Evolutionary conservation across 2,797 vertebrate species (phyloP), one percentile per base, ranked within the genome.

Genomic region (Leptodactylus fallax): DNA sequence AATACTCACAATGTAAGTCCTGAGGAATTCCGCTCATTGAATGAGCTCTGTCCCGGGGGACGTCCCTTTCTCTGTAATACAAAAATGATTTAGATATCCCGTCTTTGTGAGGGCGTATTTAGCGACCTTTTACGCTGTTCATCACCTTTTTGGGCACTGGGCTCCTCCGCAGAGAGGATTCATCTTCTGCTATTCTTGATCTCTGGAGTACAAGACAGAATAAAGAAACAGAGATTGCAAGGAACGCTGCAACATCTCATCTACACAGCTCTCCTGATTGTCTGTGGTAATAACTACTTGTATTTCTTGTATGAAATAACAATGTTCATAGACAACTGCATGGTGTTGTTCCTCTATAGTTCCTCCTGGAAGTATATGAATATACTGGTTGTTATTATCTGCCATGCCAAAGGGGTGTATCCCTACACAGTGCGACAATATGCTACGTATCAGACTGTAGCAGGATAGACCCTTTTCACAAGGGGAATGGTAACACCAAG

Each of bases 111-210:
- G 7, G 69, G 19, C 27, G 36, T 36, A 36, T 36, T 36, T 19
- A 45, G 6, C 16, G n/a, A 76, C 7, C 7, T 7, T n/a, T 58
- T 14, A 21, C 16, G 7, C 13, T 61, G 25, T n/a, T 56, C 19
- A 69, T 16, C 77, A 98, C 98, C 96, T 99, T 99, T 92, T 97
- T 99, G 16, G 94, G 96, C 79, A 97, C 0, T 0, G 97, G 97
- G 84, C 97, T 99, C 89, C 95, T 97, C 91, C 97, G 96, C 85
- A 96, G 96, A 45, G 90, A 93, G 89, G 94, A 92, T 45, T 97
- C 97, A 3, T 99, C 97, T 3, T 99, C 98, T 79, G 89, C 61
- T 81, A 95, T 95, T 77, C 95, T 95, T 84, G 93, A 91, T 72
- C 97, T 96, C 98, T 99, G 88, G 76, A 86, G 72, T 14, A 86